Base-by-base conservation (phyloP, 1,140 invertebrate genomes). In the Trichomalopsis sarcophagae region DNA sequence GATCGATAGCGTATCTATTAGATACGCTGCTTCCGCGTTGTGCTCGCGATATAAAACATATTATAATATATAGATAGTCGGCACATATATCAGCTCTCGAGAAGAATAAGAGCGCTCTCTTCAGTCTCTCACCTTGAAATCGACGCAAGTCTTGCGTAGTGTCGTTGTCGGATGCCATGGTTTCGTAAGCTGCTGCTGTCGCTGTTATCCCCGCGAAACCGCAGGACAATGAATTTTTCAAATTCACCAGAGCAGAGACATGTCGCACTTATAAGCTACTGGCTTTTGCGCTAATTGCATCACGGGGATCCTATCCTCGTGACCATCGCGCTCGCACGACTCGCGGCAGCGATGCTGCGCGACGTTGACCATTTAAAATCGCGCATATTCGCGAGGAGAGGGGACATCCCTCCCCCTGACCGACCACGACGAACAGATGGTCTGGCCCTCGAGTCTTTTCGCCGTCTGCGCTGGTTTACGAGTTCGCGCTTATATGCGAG, bases 241-340 rank as follows among this genome's bases (percentile, higher is more conserved):
- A 30, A 50, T 73, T 14, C 71, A 79, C 68, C 76, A 27, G 23
- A 73, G 66, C 44, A 62, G 17, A 62, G 17, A 78, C 75, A 84
- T 84, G 40, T 23, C 23, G 69, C 21, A n/a, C 55, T 14, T n/a
- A 69, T 50, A 50, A 69, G 66, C 33, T n/a, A n/a, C n/a, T 68
- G 33, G 30, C 33, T 84, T 81, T 81, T 11, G 33, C 71, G 40
- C 69, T 68, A 77, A 85, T 69, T 76, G 71, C 69, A 85, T 85
- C 84, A 85, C 84, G 55, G 27, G 77, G 75, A 75, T 80, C 50
- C 36, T 47, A 66, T 80, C 84, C 84, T 75, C 84, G 84, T 85
- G 84, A 85, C 73, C 84, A 85, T 81, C 47, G 30, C 40, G 66
- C 27, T 27, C 11, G 9, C 14, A 50, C 47, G 10, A 14, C 55